Evolutionary conservation across 1,140 invertebrate genomes (phyloP).

Genomic region (Cecropterus lyciades): DNA sequence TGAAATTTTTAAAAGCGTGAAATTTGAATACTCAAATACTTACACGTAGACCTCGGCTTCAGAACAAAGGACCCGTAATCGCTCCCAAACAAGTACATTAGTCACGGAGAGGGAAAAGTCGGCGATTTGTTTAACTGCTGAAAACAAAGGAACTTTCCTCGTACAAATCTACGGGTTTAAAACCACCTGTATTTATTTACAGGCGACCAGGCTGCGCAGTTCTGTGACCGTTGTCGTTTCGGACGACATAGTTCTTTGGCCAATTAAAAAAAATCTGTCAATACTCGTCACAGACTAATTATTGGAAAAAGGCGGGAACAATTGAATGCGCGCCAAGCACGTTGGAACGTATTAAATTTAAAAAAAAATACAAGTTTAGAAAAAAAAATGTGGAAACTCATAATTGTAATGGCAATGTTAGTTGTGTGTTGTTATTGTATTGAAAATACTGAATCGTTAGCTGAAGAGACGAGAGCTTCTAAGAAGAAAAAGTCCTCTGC

Average conservation of each 20-base stretch:
- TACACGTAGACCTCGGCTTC: constrained; percentile 37
- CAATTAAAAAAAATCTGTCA: constrained; percentile 27
- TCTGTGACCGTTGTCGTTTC: constrained; percentile 35
- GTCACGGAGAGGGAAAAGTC: constrained; percentile 68
- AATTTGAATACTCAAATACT: constrained; percentile 50
- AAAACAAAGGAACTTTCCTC: constrained; percentile 75
- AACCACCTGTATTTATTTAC: constrained; percentile 66
- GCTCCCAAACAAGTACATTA: constrained; percentile 66
- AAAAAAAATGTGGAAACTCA: constrained; percentile 52
- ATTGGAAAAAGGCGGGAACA: constrained; percentile 24
- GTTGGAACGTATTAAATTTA: constrained; percentile 21
- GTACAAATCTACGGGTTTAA: constrained; percentile 55
- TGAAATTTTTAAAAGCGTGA: constrained; percentile 60
- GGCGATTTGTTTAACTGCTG: constrained; percentile 62
- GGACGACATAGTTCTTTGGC: neutral
- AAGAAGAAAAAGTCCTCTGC: constrained; percentile 65
- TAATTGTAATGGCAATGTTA: constrained; percentile 50
- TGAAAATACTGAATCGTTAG: constrained; percentile 51
- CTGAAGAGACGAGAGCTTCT: constrained; percentile 60
- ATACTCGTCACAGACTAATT: constrained; percentile 13
- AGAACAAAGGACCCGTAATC: constrained; percentile 62
- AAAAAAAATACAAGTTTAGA: constrained; percentile 13
- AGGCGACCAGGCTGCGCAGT: constrained; percentile 42
- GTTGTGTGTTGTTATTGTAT: constrained; percentile 64
- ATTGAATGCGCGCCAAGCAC: constrained; percentile 11